Base-by-base conservation (phyloP, 37 sponge, comb jelly and placozoan genomes). In the Chondrilla cf. caribensis region DNA sequence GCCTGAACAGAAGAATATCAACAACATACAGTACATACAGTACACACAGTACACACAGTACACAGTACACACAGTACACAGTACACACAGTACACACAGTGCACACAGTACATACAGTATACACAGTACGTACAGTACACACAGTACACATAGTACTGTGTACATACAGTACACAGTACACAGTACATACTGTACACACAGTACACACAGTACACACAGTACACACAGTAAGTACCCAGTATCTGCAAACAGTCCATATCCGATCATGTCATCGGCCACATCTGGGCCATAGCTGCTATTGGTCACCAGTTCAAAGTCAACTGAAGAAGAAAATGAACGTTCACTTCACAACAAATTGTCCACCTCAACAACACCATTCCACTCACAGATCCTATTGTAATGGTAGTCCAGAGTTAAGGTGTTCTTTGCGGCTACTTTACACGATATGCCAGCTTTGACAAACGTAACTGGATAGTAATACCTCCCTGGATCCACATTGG, bases 401-500 rank as follows among this genome's bases (percentile, higher is more conserved):
- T 28, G 15, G 4, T 67, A 25, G 29, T 28, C 33, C 2, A 67
- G 68, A 17, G n/a, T 17, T 1, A 33, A 17, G 2, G 29, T 67
- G 68, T 28, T 67, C 68, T 67, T 28, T 4, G 0, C 4, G 32
- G 33, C 32, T 17, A 67, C 35, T 33, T 29, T 28, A 29, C 68
- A 67, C 32, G 68, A 67, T 28, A 67, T 26, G 4, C 68, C 17
- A 67, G 68, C 68, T 26, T 67, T 67, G 68, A 67, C 68, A 67
- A 67, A 67, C 33, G 68, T 67, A 18, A 67, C 35, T 31, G 68
- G 68, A 25, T 31, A 67, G 26, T 6, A 6, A 32, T 6, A 33
- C 17, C 29, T 32, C 33, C 1, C 33, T 1, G 32, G n/a, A 17
- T 33, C 35, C 1, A 26, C 68, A 28, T 2, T 1, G 29, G 1